Evolutionary conservation across 2,888 invertebrate species (phyloP).

Genomic region (Oscheius onirici): DNA sequence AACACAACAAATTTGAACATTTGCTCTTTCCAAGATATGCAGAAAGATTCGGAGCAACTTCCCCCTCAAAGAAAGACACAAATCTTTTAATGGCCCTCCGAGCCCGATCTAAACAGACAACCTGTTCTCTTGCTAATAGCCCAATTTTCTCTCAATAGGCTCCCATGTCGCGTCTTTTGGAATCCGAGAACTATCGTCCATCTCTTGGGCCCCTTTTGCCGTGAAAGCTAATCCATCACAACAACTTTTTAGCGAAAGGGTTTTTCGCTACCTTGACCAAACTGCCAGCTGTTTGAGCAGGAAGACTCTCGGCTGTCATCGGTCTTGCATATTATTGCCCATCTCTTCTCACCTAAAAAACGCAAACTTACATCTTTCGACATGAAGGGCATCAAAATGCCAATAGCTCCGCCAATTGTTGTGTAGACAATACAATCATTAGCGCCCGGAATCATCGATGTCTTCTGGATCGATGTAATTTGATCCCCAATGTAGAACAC

Average conservation of each 20-base stretch:
- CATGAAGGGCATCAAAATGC: slow-evolving; percentile 91
- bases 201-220: slow-evolving; percentile 7
- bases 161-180: neutral
- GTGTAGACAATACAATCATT: slow-evolving; percentile 96
- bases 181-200: neutral
- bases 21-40: no score
- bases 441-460: slow-evolving; percentile 94
- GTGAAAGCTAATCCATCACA: slow-evolving; percentile 1
- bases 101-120: neutral
- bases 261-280: slow-evolving; percentile 2
- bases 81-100: no score
- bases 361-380: slow-evolving; percentile 79
- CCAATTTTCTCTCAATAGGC: neutral
- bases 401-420: slow-evolving; percentile 90
- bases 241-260: neutral
- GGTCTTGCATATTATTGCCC: neutral
- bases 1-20: no score
- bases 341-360: neutral
- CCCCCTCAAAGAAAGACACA: no score
- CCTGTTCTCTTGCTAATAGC: slow-evolving; percentile 7
- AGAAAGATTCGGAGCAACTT: no score
- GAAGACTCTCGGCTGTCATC: slow-evolving; percentile 3
- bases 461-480: slow-evolving; percentile 88
- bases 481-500: slow-evolving; percentile 96
- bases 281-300: slow-evolving; percentile 1